A percentile compares a stretch with the other conserved stretches of the same genome.
These are phyloP conservation scores for Sylvilagus bachmani DNA, from an alignment of 2,113 vertebrate genomes.

Conservation along the genomic window DNA sequence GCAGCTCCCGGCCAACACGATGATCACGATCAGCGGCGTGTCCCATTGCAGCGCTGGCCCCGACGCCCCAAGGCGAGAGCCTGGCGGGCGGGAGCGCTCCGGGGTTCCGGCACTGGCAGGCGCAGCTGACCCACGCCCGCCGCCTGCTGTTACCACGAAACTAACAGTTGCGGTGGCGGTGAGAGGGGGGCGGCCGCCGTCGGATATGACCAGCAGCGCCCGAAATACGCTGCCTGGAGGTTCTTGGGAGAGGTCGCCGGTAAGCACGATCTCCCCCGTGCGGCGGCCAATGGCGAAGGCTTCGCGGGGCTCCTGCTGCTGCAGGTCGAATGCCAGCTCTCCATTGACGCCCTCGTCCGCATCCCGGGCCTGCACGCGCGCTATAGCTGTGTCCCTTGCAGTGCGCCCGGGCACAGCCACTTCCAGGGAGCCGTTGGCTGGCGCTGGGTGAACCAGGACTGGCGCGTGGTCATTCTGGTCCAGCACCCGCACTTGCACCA, in stretches of 20 bases:
- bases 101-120: constrained; percentile 32
- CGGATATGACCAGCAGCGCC: constrained; percentile 91
- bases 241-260: constrained; percentile 92
- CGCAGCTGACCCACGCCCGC: constrained; percentile 82
- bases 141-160: constrained; percentile 92
- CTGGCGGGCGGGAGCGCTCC: constrained; percentile 71
- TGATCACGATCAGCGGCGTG: constrained; percentile 95
- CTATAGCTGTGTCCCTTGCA: constrained; percentile 91
- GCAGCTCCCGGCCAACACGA: constrained; percentile 95
- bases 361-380: constrained; percentile 94
- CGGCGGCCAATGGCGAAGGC: constrained; percentile 93
- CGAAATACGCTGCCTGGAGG: constrained; percentile 90
- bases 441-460: constrained; percentile 90
- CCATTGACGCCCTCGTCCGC: constrained; percentile 94
- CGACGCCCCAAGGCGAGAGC: constrained; percentile 82
- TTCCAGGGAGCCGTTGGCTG: constrained; percentile 94
- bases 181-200: constrained; percentile 93
- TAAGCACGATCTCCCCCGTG: constrained; percentile 94
- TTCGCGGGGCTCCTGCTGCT: constrained; percentile 88
- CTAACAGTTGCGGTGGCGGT: constrained; percentile 92
- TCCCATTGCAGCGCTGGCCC: constrained; percentile 92
- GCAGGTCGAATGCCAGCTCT: constrained; percentile 93
- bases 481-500: constrained; percentile 93
- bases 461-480: constrained; percentile 98
- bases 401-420: constrained; percentile 94